phyloP scores from a whole-genome alignment of 2,888 invertebrate genomes.

The Netelia inedita region DNA sequence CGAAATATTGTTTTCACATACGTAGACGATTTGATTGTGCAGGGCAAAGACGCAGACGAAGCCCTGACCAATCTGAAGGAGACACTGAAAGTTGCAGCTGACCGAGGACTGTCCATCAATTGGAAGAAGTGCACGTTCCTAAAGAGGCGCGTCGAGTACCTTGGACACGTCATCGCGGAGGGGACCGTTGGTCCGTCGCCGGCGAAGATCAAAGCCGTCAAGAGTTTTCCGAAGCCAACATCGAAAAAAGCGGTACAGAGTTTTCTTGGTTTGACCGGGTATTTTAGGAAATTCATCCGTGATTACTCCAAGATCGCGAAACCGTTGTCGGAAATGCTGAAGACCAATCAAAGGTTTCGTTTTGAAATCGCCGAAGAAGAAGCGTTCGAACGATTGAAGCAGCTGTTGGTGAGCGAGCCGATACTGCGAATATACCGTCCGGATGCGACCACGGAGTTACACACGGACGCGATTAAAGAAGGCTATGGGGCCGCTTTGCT shows the following conservation, averaged over 20 bases:
- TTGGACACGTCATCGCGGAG: background rate
- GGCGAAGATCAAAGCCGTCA: background rate
- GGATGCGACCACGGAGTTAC: constrained; percentile 44
- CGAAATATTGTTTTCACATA: background rate
- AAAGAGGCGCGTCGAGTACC: constrained; percentile 1
- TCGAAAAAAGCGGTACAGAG: background rate
- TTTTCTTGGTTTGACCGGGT: constrained; percentile 3
- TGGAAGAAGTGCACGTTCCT: constrained; percentile 8
- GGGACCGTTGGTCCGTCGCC: constrained; percentile 1
- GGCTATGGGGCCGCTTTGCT: constrained; percentile 38
- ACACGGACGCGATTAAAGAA: constrained; percentile 20
- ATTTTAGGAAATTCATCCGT: background rate
- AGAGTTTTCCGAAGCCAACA: background rate
- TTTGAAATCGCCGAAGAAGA: constrained; percentile 9
- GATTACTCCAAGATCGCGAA: background rate
- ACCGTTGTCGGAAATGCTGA: constrained; percentile 3
- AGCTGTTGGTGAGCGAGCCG: constrained; percentile 36
- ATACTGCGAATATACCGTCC: constrained; percentile 50
- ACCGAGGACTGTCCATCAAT: background rate
- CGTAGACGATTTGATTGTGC: constrained; percentile 16
- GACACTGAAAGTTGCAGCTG: background rate
- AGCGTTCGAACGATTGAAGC: constrained; percentile 30
- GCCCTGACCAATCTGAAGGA: constrained; percentile 5
- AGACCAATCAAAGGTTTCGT: constrained; percentile 15
- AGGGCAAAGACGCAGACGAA: background rate